phyloP scores from a whole-genome alignment of 2,888 invertebrate species.

The Brachynemurus nebulosus region DNA sequence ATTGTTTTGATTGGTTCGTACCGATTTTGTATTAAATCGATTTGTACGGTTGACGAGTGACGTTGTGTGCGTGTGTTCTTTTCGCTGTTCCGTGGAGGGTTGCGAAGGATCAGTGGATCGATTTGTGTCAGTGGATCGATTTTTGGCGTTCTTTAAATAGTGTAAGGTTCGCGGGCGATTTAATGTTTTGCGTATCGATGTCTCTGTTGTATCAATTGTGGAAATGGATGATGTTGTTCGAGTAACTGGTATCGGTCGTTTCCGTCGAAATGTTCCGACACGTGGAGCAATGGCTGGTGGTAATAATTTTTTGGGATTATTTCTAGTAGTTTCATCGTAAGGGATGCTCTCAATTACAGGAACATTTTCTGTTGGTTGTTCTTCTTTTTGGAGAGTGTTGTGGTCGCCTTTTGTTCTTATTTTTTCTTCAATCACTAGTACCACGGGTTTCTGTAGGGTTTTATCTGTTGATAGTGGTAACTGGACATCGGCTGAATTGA shows the following conservation, averaged over 20 bases:
- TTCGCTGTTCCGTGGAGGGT: background rate
- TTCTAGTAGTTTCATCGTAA: background rate
- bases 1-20: background rate
- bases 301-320: background rate
- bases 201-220: background rate
- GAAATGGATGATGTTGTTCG: background rate
- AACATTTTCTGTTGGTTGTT: too few species aligned
- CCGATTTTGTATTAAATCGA: too few species aligned
- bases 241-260: background rate
- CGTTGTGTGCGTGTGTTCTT: background rate
- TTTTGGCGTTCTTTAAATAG: too few species aligned
- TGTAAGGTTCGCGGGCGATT: background rate
- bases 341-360: background rate
- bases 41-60: background rate
- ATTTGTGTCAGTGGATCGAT: background rate
- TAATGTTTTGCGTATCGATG: background rate
- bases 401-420: background rate
- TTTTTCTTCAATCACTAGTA: constrained; percentile 8
- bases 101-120: background rate
- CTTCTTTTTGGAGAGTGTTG: too few species aligned
- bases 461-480: constrained; percentile 2
- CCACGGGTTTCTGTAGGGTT: constrained; percentile 6
- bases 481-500: constrained; percentile 18
- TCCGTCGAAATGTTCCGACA: background rate
- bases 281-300: background rate